Percentiles rank a stretch among this genome's conserved stretches.
Evolutionary conservation across 2,888 invertebrate species (phyloP).

Genomic region (Lithosia quadra): DNA sequence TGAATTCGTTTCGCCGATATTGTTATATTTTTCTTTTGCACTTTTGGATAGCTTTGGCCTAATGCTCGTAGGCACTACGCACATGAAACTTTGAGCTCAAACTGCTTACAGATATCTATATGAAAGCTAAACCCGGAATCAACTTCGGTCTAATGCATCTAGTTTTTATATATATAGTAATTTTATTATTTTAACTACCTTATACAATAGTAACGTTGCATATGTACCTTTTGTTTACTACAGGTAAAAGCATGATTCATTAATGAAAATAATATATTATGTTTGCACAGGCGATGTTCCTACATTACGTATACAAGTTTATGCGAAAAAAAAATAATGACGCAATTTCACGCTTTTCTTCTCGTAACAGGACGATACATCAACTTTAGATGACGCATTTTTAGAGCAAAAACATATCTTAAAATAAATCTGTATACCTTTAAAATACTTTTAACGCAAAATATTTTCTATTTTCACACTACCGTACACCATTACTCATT

Average conservation of each 20-base stretch:
- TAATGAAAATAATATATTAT: background rate
- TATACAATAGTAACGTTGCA: background rate
- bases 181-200: no score
- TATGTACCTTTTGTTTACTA: no score
- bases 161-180: no score
- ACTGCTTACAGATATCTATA: no score
- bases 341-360: background rate
- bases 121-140: no score
- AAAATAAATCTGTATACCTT: slow-evolving; percentile 8
- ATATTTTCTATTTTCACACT: slow-evolving; percentile 5
- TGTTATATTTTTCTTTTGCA: no score
- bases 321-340: background rate
- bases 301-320: background rate
- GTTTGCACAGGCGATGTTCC: background rate
- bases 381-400: background rate
- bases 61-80: no score
- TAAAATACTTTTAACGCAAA: slow-evolving; percentile 6
- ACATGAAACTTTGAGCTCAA: no score
- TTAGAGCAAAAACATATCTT: background rate
- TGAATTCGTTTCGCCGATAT: no score
- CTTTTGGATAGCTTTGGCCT: no score
- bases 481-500: slow-evolving; percentile 29
- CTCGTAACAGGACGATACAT: background rate
- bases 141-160: no score
- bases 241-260: background rate